A percentile compares a stretch with the other conserved stretches of the same genome.
Conservation (phyloP, 2,888 invertebrate species). For the Melitaea athalia region DNA sequence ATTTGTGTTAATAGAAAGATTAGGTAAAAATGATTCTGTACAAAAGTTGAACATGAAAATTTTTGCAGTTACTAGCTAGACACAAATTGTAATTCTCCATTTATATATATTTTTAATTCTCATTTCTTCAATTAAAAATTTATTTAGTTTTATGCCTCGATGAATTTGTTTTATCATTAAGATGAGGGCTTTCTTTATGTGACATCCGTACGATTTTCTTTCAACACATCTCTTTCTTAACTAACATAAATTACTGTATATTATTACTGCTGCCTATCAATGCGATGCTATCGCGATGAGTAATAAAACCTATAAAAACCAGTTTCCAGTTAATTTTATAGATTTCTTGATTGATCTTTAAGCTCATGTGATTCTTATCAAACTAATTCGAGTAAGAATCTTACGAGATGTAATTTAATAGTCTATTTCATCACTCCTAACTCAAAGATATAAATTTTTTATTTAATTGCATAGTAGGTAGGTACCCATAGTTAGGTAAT, state of each 20-base stretch:
- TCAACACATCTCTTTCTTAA: too few species aligned
- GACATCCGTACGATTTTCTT: too few species aligned
- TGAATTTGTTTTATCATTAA: not conserved
- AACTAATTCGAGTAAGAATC: slow-evolving; percentile 1
- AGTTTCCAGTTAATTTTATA: not conserved
- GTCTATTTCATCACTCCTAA: not conserved
- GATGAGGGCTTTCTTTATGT: not conserved
- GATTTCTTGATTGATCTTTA: not conserved
- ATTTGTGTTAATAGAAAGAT: too few species aligned
- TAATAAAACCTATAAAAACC: not conserved
- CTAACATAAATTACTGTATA: too few species aligned
- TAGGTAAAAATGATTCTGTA: too few species aligned
- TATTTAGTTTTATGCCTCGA: too few species aligned
- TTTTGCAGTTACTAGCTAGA: too few species aligned
- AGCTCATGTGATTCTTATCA: slow-evolving; percentile 1
- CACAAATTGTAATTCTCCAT: too few species aligned
- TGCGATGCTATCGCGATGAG: slow-evolving; percentile 67
- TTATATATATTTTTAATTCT: too few species aligned
- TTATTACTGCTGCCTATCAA: slow-evolving; percentile 35
- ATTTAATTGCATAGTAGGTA: not conserved
- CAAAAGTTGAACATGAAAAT: too few species aligned
- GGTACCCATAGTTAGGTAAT: not conserved
- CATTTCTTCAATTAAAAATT: too few species aligned
- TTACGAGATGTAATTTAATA: slow-evolving; percentile 1
- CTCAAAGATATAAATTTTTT: not conserved